These are phyloP conservation scores for Stegophylla sp. DNA, from an alignment of 2,888 invertebrate genomes.

Conservation along the genomic window DNA sequence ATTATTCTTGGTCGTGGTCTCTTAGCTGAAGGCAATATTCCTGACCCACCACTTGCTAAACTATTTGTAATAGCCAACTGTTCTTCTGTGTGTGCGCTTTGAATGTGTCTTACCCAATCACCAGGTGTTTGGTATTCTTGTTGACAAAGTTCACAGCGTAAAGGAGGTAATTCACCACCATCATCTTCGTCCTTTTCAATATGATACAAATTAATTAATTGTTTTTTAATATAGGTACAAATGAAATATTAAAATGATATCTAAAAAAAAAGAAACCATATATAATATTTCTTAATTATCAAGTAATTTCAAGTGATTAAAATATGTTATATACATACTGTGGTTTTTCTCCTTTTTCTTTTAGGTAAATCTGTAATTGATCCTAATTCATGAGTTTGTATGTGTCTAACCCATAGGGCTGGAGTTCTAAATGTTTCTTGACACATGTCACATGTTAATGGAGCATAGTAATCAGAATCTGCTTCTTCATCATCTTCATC, in stretches of 20 bases:
- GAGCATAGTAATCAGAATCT: constrained; percentile 69
- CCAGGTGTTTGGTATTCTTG: constrained; percentile 83
- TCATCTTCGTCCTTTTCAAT: constrained; percentile 67
- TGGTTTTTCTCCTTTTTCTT: constrained; percentile 61
- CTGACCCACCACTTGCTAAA: constrained; percentile 52
- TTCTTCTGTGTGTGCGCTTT: constrained; percentile 76
- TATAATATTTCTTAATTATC: no score
- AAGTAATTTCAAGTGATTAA: constrained; percentile 26
- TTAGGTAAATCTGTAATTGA: constrained; percentile 62
- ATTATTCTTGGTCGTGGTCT: constrained; percentile 55
- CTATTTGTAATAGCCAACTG: constrained; percentile 65
- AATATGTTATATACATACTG: constrained; percentile 54
- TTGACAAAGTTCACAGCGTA: constrained; percentile 78
- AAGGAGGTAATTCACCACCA: constrained; percentile 63
- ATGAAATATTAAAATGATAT: no score
- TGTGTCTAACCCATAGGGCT: constrained; percentile 83
- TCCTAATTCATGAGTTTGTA: constrained; percentile 71
- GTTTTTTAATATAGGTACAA: neutral
- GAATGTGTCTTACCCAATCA: constrained; percentile 84
- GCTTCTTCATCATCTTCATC: constrained; percentile 64
- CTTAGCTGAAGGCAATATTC: constrained; percentile 45
- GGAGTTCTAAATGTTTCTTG: constrained; percentile 83
- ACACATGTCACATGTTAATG: constrained; percentile 82
- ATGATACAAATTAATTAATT: constrained; percentile 62
- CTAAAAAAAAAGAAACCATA: no score